Evolutionary conservation across 1,140 invertebrate species (phyloP), one percentile per base, ranked within the genome.

Genomic region (Listronotus bonariensis): DNA sequence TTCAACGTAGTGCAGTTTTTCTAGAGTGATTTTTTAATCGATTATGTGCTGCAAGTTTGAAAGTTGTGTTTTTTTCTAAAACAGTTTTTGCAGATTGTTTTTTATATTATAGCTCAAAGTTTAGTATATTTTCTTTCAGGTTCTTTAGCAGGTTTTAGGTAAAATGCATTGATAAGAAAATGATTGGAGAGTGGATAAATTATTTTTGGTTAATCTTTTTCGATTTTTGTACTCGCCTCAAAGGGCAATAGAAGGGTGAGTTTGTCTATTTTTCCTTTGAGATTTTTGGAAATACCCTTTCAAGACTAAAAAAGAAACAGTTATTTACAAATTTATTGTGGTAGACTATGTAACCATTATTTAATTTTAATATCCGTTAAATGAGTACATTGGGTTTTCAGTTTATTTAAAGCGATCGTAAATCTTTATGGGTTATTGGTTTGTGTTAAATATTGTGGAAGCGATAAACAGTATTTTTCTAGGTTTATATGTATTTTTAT

Each of bases 141-240:
- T 58, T 59, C 46, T 62, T 64, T 62, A 52, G n/a, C 54, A 53
- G 43, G 60, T 48, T 45, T 15, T 45, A 43, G 52, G 45, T 66
- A 67, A 41, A 56, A 45, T 46, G 34, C 15, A 26, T 36, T 36
- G 1, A 5, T 36, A 36, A 8, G 11, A 67, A 57, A 46, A 70
- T 70, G 70, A 52, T 69, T 32, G 17, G 48, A 20, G 40, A 70
- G 49, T 65, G 52, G 60, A n/a, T 69, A 42, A 60, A 57, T 38
- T 69, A 70, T 51, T 34, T 69, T 14, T 64, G 55, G 61, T n/a
- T 65, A 17, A 20, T 70, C 11, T 64, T 69, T 70, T 67, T 61
- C 48, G 60, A 42, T 61, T 41, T 48, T 26, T 65, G 32, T 65
- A 58, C 20, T 54, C 17, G 11, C 38, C 48, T 20, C 9, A 61